Percentiles rank a stretch among this genome's conserved stretches.
Evolutionary conservation across 2,797 vertebrate genomes (phyloP).

Genomic region (Rhinoraja longicauda): DNA sequence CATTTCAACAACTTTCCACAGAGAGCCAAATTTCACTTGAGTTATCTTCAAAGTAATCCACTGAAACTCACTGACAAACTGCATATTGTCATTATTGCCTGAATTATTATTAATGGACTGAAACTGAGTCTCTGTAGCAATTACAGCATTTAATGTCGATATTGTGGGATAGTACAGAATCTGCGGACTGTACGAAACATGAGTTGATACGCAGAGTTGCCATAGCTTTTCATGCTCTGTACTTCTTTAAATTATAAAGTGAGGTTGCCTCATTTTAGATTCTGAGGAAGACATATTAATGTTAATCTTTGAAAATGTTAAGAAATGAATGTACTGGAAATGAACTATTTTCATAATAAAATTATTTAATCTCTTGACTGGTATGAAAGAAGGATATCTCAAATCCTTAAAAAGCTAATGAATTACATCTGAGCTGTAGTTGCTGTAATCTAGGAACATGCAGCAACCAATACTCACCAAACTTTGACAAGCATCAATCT

Average conservation of each 20-base stretch:
- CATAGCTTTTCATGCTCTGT: neutral
- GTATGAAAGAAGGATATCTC: neutral
- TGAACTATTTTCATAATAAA: conserved; percentile 1
- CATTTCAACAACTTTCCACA: neutral
- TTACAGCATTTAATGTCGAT: neutral
- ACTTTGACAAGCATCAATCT: neutral
- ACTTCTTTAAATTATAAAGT: neutral
- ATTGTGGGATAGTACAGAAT: neutral
- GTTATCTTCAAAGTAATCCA: neutral
- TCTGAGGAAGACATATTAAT: neutral
- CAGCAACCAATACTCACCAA: neutral
- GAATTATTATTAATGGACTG: neutral
- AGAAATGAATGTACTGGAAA: neutral
- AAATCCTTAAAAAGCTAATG: neutral
- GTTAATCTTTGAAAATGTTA: neutral
- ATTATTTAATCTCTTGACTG: neutral
- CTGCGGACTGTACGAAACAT: neutral
- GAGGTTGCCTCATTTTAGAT: neutral
- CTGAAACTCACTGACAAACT: neutral
- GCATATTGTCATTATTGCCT: neutral
- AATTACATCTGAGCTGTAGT: neutral
- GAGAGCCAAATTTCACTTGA: neutral
- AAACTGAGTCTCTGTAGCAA: neutral
- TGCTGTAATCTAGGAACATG: neutral
- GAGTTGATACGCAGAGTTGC: neutral